Base-by-base conservation (phyloP, 2,888 invertebrate genomes). In the Parnassius mnemosyne region DNA sequence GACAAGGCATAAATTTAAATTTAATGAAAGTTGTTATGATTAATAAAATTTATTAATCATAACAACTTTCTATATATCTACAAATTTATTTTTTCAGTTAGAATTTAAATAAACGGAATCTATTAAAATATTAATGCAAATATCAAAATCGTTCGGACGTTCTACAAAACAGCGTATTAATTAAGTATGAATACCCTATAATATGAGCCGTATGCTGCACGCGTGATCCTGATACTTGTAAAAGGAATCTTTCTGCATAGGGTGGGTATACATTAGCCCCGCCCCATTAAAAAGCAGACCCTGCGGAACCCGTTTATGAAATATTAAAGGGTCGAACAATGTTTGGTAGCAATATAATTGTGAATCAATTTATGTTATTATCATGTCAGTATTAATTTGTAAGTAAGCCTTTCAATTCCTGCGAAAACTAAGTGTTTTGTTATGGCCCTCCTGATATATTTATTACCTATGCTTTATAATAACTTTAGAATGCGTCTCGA, bases 181-280 rank as follows among this genome's bases (percentile, higher is more conserved):
- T 90, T 89, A 89, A 88, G 84, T 85, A 89, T 89, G 89, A 90
- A 89, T 87, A 83, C 85, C 78, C 83, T 77, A 77, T 89, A 89
- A 89, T 89, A 83, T 76, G 81, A 75, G 79, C 89, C 88, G 84
- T 89, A 87, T 86, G 89, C 78, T 80, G 71, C 69, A 73, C 86
- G 81, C 84, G 84, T 83, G 85, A 81, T 83, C 75, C 69, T 76
- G 79, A 78, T 80, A 77, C 77, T 76, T 56, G 74, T 65, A 66
- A 75, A 77, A 76, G 73, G 72, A 76, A 77, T 75, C 78, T 75
- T 52, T 11, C 71, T 63, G 62, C 61, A 49, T 70, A 73, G 83
- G 84, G 84, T 74, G 84, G 84, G 79, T 63, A 72, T 63, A 57
- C 59, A 65, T 65, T 75, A 51, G 83, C 89, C 79, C 83, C 90